These are phyloP conservation scores for Epistrophella euchroma DNA, from an alignment of 2,888 invertebrate genomes.

Conservation along the genomic window DNA sequence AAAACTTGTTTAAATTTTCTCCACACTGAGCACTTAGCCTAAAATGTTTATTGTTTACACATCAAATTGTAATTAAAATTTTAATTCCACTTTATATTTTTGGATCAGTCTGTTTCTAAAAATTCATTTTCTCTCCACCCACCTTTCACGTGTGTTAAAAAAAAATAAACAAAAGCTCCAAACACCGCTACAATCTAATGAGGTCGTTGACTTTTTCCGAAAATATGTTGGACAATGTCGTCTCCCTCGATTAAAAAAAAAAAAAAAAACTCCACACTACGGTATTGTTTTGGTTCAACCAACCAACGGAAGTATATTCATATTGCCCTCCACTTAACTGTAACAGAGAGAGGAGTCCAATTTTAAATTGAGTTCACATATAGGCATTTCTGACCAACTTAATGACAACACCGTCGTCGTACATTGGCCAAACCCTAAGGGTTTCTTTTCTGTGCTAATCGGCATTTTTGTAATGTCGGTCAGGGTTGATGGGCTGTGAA, in stretches of 20 bases:
- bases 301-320: conserved; percentile 45
- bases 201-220: conserved; percentile 47
- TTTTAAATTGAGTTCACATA: conserved; percentile 39
- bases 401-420: conserved; percentile 19
- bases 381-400: conserved; percentile 50
- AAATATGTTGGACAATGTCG: not conserved
- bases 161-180: conserved; percentile 25
- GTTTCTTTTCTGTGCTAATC: conserved; percentile 37
- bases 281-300: conserved; percentile 53
- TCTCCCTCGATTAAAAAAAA: not conserved
- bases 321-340: conserved; percentile 47
- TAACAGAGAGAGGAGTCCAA: conserved; percentile 29
- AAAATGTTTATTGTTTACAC: too few species aligned
- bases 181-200: conserved; percentile 31
- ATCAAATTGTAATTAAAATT: too few species aligned
- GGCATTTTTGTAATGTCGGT: conserved; percentile 62
- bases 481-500: conserved; percentile 74
- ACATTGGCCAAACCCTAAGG: conserved; percentile 22
- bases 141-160: conserved; percentile 12
- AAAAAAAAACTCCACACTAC: not conserved
- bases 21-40: too few species aligned
- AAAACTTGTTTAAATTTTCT: too few species aligned
- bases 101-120: too few species aligned
- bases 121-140: not conserved
- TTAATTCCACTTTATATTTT: too few species aligned